Evolutionary conservation across 1,140 invertebrate species (phyloP).

Genomic region (Rhopalosiphum padi): DNA sequence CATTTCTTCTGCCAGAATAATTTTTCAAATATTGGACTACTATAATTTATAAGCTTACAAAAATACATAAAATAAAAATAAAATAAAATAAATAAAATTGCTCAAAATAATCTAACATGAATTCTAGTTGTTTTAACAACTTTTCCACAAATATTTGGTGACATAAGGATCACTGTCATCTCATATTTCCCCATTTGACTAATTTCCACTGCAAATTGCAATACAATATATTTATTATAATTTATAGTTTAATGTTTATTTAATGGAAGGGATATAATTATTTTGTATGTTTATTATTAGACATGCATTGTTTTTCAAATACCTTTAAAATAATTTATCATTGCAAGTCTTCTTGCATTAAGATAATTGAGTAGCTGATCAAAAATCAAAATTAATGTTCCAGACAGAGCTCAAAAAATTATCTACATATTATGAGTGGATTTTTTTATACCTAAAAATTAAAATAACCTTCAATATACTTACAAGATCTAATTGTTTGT

Average conservation of each 20-base stretch:
- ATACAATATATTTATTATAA: neutral
- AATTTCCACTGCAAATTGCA: too few species aligned
- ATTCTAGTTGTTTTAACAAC: neutral
- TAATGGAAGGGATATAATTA: neutral
- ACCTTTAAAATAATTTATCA: too few species aligned
- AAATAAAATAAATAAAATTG: too few species aligned
- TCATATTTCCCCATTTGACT: neutral
- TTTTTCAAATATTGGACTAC: too few species aligned
- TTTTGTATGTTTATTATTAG: neutral
- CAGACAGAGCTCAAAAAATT: neutral
- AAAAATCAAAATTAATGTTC: neutral
- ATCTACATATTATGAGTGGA: neutral
- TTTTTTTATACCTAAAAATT: neutral
- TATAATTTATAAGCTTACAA: too few species aligned
- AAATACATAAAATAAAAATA: too few species aligned
- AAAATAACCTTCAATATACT: neutral
- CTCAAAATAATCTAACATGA: too few species aligned
- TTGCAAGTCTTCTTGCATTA: neutral
- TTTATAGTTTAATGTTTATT: neutral
- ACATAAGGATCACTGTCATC: neutral
- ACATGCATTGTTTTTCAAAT: neutral
- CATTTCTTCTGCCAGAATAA: too few species aligned
- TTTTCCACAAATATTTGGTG: neutral
- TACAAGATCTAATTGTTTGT: conserved; percentile 42
- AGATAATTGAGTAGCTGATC: neutral